Evolutionary conservation across 2,888 invertebrate species (phyloP).

Genomic region (Drosophila robusta): DNA sequence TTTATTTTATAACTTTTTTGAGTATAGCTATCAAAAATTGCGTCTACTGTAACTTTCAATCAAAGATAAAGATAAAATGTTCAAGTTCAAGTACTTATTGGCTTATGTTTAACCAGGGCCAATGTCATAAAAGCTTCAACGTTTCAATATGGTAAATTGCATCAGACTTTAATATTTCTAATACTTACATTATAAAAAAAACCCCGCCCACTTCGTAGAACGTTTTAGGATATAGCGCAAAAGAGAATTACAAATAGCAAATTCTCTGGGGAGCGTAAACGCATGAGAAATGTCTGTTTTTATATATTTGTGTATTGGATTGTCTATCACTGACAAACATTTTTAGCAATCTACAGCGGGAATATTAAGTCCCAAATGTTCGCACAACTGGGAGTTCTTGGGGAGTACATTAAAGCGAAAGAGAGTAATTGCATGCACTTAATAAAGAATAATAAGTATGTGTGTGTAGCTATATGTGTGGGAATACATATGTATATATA

Average conservation of each 20-base stretch:
- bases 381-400: background rate
- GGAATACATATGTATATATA: background rate
- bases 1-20: too few species aligned
- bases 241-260: slow-evolving; percentile 2
- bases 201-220: background rate
- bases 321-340: background rate
- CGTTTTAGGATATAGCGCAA: slow-evolving; percentile 8
- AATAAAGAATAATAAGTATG: background rate
- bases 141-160: too few species aligned
- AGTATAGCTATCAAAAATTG: too few species aligned
- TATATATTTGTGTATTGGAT: background rate
- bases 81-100: too few species aligned
- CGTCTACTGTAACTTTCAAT: too few species aligned
- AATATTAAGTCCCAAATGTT: background rate
- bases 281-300: too few species aligned
- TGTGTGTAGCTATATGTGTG: background rate
- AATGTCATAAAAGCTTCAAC: too few species aligned
- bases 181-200: too few species aligned
- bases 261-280: background rate
- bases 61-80: too few species aligned
- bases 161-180: too few species aligned
- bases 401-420: background rate
- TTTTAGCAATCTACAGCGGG: background rate
- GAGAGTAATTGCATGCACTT: slow-evolving; percentile 3
- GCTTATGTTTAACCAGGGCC: too few species aligned